Conservation (phyloP, 2,888 invertebrate species). For the Caenorhabditis japonica region DNA sequence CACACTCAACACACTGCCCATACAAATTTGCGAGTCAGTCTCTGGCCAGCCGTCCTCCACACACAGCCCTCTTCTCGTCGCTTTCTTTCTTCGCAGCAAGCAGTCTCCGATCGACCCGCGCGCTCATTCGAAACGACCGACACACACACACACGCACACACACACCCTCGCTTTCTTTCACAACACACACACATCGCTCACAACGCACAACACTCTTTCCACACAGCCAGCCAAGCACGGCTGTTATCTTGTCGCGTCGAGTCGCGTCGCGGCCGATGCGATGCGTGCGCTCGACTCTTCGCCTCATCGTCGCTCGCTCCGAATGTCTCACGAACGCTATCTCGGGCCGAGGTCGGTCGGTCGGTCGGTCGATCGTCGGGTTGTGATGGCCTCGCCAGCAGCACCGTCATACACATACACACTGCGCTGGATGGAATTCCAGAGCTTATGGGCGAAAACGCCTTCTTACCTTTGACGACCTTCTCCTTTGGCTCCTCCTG, state of each 20-base stretch:
- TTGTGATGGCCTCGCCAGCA: constrained; percentile 38
- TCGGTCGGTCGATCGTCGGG: constrained; percentile 45
- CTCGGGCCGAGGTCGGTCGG: constrained; percentile 44
- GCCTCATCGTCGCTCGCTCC: constrained; percentile 48
- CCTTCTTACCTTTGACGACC: constrained; percentile 54
- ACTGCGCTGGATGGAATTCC: constrained; percentile 9
- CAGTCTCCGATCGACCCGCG: constrained; percentile 15
- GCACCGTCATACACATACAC: constrained; percentile 34
- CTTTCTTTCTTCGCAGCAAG: background rate
- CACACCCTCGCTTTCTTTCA: constrained; percentile 36
- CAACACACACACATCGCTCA: constrained; percentile 24
- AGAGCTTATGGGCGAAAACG: constrained; percentile 1
- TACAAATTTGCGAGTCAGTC: constrained; percentile 50
- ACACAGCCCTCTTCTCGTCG: constrained; percentile 25
- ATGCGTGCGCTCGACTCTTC: constrained; percentile 44
- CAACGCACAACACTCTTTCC: background rate
- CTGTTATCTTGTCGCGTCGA: constrained; percentile 40
- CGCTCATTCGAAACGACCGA: constrained; percentile 29
- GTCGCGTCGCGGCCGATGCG: constrained; percentile 40
- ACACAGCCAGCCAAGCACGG: constrained; percentile 34
- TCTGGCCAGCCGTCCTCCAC: constrained; percentile 25
- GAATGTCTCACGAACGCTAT: constrained; percentile 52
- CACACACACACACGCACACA: constrained; percentile 23
- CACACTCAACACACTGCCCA: constrained; percentile 33
- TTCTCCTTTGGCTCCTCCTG: constrained; percentile 61